phyloP scores from a whole-genome alignment of 2,888 invertebrate genomes.

The Oasisia sp. region DNA sequence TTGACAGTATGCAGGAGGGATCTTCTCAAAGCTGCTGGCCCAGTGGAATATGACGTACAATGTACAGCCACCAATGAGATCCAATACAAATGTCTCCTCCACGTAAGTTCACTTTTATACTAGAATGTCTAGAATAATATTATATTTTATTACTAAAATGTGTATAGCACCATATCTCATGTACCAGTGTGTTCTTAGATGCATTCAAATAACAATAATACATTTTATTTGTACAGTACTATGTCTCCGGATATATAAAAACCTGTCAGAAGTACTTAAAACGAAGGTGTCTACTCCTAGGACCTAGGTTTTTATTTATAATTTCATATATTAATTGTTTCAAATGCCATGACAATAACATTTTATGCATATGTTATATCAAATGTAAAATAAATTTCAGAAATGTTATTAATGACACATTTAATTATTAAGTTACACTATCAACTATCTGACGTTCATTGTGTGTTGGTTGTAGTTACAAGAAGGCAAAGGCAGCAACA shows the following conservation, averaged over 20 bases:
- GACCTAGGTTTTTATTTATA: too few species aligned
- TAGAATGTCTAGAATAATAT: too few species aligned
- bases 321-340: not conserved
- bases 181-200: too few species aligned
- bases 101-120: not conserved
- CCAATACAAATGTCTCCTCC: not conserved
- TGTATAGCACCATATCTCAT: too few species aligned
- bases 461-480: not conserved
- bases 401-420: not conserved
- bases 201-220: too few species aligned
- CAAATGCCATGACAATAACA: not conserved
- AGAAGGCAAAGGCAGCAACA: not conserved
- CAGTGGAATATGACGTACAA: slow-evolving; percentile 53
- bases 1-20: slow-evolving; percentile 60
- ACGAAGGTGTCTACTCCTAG: too few species aligned
- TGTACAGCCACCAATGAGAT: not conserved
- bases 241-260: too few species aligned
- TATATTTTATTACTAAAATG: too few species aligned
- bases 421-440: not conserved
- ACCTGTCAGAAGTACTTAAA: too few species aligned
- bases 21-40: slow-evolving; percentile 59
- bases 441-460: not conserved
- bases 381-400: too few species aligned
- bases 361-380: too few species aligned
- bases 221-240: too few species aligned